Percentiles rank a stretch among this genome's conserved stretches.
Conservation (phyloP, 2,888 invertebrate genomes). For the Rutpela maculata region DNA sequence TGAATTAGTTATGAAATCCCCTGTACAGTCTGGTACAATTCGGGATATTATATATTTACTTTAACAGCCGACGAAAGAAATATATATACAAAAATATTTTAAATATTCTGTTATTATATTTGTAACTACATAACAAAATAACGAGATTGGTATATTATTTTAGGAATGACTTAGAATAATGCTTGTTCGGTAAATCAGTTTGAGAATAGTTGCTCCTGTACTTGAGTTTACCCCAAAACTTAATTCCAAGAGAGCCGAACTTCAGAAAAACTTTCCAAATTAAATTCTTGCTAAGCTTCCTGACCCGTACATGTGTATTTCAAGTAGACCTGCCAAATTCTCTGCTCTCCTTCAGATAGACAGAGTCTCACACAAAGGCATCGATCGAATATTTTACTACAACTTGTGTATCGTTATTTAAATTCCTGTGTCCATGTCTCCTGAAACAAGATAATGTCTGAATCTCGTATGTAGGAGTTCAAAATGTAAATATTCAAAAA, state of each 20-base stretch:
- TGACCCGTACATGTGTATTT: slow-evolving; percentile 27
- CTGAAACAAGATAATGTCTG: background rate
- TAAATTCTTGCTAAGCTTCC: slow-evolving; percentile 63
- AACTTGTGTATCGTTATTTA: background rate
- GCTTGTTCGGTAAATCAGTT: slow-evolving; percentile 65
- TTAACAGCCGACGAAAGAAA: too few species aligned
- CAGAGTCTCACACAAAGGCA: slow-evolving; percentile 8
- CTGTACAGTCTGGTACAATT: too few species aligned
- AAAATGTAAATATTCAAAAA: background rate
- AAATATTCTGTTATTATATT: too few species aligned
- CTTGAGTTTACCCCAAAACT: slow-evolving; percentile 67
- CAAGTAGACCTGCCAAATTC: slow-evolving; percentile 26
- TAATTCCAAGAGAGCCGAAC: slow-evolving; percentile 64
- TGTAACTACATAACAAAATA: too few species aligned
- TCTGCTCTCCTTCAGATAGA: background rate
- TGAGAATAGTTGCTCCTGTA: slow-evolving; percentile 66
- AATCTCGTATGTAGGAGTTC: background rate
- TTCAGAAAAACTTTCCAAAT: slow-evolving; percentile 70
- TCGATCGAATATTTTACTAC: background rate
- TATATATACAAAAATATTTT: too few species aligned
- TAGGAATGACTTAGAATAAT: background rate
- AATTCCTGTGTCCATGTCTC: background rate
- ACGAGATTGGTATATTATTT: background rate
- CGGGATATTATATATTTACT: too few species aligned
- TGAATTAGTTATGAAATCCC: too few species aligned